These are phyloP conservation scores for Tetragonula clypearis DNA, from an alignment of 1,140 invertebrate genomes.

Conservation along the genomic window DNA sequence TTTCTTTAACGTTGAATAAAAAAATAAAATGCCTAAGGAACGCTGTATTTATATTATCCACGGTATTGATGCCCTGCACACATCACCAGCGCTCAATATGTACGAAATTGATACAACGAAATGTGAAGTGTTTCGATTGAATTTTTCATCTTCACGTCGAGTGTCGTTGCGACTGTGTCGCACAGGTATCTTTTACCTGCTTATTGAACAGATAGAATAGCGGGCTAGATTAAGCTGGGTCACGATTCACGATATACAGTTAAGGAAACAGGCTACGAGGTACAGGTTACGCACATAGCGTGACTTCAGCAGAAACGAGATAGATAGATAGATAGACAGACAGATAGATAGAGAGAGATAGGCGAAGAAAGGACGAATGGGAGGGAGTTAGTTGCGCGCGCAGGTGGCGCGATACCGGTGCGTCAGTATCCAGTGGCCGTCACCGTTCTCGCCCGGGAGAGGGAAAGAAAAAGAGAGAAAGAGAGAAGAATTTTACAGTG, in stretches of 20 bases:
- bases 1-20: background rate
- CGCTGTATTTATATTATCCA: background rate
- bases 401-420: slow-evolving; percentile 80
- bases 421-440: slow-evolving; percentile 74
- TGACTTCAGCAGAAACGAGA: background rate
- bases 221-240: slow-evolving; percentile 27
- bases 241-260: slow-evolving; percentile 9
- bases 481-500: background rate
- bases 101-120: background rate
- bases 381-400: slow-evolving; percentile 70
- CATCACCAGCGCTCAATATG: too few relatives aligned
- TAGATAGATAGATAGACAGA: background rate
- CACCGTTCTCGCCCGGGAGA: slow-evolving; percentile 70
- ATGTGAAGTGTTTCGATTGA: background rate
- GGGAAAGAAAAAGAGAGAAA: slow-evolving; percentile 44
- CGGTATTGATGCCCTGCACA: background rate
- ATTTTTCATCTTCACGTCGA: background rate
- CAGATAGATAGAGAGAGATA: background rate
- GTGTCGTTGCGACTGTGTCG: background rate
- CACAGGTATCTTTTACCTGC: background rate
- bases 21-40: background rate
- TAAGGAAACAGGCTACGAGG: slow-evolving; percentile 30
- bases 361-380: background rate
- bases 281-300: background rate
- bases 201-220: slow-evolving; percentile 14